Evolutionary conservation across 2,113 vertebrate genomes (phyloP), one percentile per base, ranked within the genome.

Genomic region (Pyxicephalus adspersus): DNA sequence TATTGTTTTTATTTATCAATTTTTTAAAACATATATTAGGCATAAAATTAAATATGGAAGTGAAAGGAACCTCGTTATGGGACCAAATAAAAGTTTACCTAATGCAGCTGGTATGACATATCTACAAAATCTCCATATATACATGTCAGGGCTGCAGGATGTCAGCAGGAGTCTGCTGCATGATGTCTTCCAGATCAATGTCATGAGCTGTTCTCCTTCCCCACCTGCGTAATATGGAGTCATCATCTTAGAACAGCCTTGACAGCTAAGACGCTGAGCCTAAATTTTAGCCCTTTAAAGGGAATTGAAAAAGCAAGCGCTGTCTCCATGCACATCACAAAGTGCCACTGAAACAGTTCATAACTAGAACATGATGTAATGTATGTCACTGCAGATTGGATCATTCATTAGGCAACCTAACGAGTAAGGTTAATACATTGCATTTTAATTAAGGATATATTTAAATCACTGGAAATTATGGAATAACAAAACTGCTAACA

Each of bases 101-200:
- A 31, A 57, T n/a, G 26, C 51, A 72, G 25, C 38, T 31, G 26
- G 26, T 20, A 26, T 13, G 50, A 72, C 26, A 31, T 55, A 31
- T 16, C 45, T 71, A 52, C 28, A 71, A 71, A 7, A 52, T 28
- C 26, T 29, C 6, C 26, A 26, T 29, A 74, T 61, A 60, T 18
- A 74, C 29, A 58, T 31, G 68, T 72, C 52, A 72, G 17, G 68
- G 25, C 51, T 8, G 51, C 68, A n/a, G 25, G 45, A 31, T 55
- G 68, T 29, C 68, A 29, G 26, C 28, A 26, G 25, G 26, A 29
- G 45, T 72, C 68, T 25, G 28, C 68, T 31, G 52, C 28, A 29
- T 74, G 72, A 74, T 61, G 72, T 38, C 72, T 74, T 74, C 72
- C 72, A 74, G 72, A 74, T 60, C 72, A 74, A 60, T 74, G 22